Conservation (phyloP, 2,113 vertebrate species). For the Halichoerus grypus region DNA sequence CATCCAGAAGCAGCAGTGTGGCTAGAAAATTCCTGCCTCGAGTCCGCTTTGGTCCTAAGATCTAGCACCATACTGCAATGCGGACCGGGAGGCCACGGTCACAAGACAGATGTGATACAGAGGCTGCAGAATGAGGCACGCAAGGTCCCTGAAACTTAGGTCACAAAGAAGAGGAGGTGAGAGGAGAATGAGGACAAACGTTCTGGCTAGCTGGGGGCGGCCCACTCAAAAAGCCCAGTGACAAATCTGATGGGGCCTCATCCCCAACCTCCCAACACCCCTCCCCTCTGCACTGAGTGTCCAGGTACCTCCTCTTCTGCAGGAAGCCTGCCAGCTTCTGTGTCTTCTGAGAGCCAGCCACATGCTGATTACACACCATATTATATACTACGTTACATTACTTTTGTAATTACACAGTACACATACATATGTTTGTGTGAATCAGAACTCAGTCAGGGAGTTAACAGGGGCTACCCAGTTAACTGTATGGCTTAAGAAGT, state of each 20-base stretch:
- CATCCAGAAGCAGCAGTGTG: neutral
- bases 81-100: fast-evolving
- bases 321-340: neutral
- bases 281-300: neutral
- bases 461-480: neutral
- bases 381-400: neutral
- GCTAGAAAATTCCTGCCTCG: neutral
- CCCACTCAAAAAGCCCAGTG: too few species aligned
- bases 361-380: too few species aligned
- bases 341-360: neutral
- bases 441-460: neutral
- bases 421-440: neutral
- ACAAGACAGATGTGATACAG: neutral
- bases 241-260: neutral
- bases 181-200: neutral
- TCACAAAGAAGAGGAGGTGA: too few species aligned
- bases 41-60: neutral
- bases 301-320: neutral
- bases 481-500: too few species aligned
- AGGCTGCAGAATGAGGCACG: neutral
- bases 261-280: fast-evolving
- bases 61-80: neutral
- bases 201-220: fast-evolving
- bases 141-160: neutral
- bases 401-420: neutral